Conservation (phyloP, 2,888 invertebrate genomes). For the Drosophila paucipuncta region DNA sequence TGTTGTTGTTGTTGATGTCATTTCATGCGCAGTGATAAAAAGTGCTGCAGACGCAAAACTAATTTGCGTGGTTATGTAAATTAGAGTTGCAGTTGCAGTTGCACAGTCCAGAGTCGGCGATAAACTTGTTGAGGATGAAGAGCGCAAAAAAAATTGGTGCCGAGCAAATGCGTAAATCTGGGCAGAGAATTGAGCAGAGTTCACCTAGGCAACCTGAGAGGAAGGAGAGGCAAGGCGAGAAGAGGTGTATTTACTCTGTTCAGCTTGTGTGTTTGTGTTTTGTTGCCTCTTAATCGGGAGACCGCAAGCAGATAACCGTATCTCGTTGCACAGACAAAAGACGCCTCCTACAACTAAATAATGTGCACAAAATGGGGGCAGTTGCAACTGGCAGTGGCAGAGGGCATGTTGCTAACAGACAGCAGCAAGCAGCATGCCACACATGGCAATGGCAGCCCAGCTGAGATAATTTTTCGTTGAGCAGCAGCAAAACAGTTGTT, state of each 20-base stretch:
- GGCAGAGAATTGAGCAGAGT: not conserved
- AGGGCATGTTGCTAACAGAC: not conserved
- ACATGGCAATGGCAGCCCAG: constrained; percentile 24
- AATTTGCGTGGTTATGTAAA: constrained; percentile 79
- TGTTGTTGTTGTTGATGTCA: constrained; percentile 31
- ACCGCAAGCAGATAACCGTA: constrained; percentile 75
- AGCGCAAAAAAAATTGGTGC: constrained; percentile 32
- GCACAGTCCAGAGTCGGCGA: constrained; percentile 61
- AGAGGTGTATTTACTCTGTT: constrained; percentile 13
- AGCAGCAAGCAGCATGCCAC: constrained; percentile 7
- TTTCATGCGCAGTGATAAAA: constrained; percentile 65
- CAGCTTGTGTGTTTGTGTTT: constrained; percentile 31
- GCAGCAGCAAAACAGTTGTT: constrained; percentile 43
- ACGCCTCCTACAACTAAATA: constrained; percentile 73
- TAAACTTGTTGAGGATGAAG: constrained; percentile 74
- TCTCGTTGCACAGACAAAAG: constrained; percentile 61
- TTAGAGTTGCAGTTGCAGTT: constrained; percentile 68
- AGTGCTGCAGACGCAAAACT: constrained; percentile 80
- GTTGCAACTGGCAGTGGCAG: not conserved
- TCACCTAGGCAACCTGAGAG: constrained; percentile 29
- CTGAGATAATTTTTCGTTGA: constrained; percentile 26
- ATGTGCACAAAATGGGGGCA: constrained; percentile 58
- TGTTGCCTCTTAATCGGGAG: constrained; percentile 62
- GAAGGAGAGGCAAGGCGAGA: not conserved
- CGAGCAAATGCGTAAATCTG: constrained; percentile 68